Conservation (phyloP, 1,140 invertebrate genomes). For the Polyergus mexicanus region DNA sequence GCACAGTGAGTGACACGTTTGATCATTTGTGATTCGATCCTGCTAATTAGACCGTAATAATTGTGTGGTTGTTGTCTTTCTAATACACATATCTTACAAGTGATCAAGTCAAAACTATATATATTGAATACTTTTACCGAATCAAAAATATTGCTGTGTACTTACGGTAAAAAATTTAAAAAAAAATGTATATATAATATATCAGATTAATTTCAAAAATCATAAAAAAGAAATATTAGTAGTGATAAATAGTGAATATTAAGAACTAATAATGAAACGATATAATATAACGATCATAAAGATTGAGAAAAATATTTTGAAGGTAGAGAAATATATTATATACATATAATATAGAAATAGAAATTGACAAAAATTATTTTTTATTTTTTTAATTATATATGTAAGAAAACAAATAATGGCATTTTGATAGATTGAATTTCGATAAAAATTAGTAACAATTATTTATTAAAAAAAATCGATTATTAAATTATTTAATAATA, state of each 20-base stretch:
- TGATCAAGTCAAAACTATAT: constrained; percentile 5
- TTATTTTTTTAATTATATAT: not conserved
- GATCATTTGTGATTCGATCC: constrained; percentile 49
- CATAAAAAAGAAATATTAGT: not conserved
- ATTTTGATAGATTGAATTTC: not conserved
- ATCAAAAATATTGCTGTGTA: not conserved
- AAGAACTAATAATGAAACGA: not conserved
- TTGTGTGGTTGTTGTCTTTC: constrained; percentile 27
- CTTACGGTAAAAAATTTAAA: not conserved
- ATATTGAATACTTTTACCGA: constrained; percentile 13
- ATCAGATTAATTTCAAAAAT: not conserved
- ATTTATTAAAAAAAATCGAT: constrained; percentile 37
- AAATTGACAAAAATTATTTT: not conserved
- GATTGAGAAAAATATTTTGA: not conserved
- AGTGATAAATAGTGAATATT: not conserved
- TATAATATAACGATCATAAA: not conserved
- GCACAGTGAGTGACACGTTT: constrained; percentile 80
- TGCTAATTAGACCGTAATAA: constrained; percentile 51
- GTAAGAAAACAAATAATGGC: not conserved
- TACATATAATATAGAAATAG: not conserved
- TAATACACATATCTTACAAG: not conserved
- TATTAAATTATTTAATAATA: constrained; percentile 51
- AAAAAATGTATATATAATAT: not conserved
- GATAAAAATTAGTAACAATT: constrained; percentile 13
- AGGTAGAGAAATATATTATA: not conserved